Base-by-base conservation (phyloP, 53 echinoderm and acorn worm genomes). In the Arbacia lixula region DNA sequence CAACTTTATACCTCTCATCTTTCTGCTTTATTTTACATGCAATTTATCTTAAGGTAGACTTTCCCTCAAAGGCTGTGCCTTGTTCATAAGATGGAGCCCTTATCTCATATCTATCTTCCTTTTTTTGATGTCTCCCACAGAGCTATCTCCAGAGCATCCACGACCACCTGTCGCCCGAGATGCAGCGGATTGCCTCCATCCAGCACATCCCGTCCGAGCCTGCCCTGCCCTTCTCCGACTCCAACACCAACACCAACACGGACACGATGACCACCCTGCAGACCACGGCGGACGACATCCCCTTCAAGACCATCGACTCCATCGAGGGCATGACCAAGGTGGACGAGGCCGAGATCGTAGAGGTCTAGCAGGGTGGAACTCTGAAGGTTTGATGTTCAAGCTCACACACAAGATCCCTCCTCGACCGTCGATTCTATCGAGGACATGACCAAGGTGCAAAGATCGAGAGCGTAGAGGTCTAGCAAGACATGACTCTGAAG, bases 111-210 rank as follows among this genome's bases (percentile, higher is more conserved):
- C 64, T 40, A 35, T 42, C 68, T n/a, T 20, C 26, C 24, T 57
- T 38, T 8, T n/a, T 17, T 26, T 32, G 5, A 39, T 58, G 72
- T 27, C 5, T 42, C 43, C 63, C 24, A 43, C 92, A 98, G 98
- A 94, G 94, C 46, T 98, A 98, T 63, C 75, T 98, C 3, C 98
- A 98, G 64, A 98, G 98, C 49, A 94, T 98, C 42, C 98, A 98
- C 68, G 90, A 91, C 40, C 94, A 94, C 68, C 83, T 98, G 16
- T 98, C 98, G 3, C 98, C 98, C 4, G 98, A 98, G 76, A 88
- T 98, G 86, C 94, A 94, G 43, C 90, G 94, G 19, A 98, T 98
- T 36, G 95, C 95, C 16, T 95, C 95, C 85, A 88, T 88, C 19
- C 94, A 94, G 24, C 95, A 95, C 86, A 88, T 93, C 34, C 95